Base-by-base conservation (phyloP, 2,888 invertebrate genomes). In the Ectemnius lituratus region DNA sequence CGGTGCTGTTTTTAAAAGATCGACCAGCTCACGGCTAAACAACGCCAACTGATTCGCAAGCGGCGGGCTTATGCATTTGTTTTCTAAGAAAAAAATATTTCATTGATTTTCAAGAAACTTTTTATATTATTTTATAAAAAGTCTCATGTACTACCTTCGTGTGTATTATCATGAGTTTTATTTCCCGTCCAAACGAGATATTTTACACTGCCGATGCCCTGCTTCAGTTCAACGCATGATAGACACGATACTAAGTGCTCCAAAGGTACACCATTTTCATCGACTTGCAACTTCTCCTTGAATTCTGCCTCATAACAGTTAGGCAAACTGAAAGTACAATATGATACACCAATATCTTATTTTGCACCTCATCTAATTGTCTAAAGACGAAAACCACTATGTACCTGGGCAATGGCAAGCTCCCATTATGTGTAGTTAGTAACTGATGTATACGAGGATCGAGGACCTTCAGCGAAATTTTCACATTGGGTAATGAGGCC, bases 191-290 rank as follows among this genome's bases (percentile, higher is more conserved):
- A 91, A 18, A 92, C 91, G 47, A 94, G 90, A 78, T 92, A 92
- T 86, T 94, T 94, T n/a, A 93, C 91, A 71, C 93, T 92, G 62
- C 92, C 91, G 20, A 90, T 87, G 5, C 91, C 90, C 77, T 92
- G 91, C 60, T 91, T 90, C 37, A 94, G 91, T 81, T 93, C 92
- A 49, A 98, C 93, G 47, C 95, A 95, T 11, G 94, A 93, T 11
- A 97, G 94, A 89, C 97, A 97, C 63, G 97, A 95, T 28, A 99
- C 93, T 67, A 99, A 92, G 91, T 98, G 96, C 89, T 99, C 99
- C 69, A 99, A 91, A 0, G 97, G 95, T 16, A 98, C 97, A 4
- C 97, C 97, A 72, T 91, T 93, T 2, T 93, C 94, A 84, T 94
- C 93, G n/a, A 94, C 90, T 14, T 92, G 91, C 60, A 95, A 88